Evolutionary conservation across 2,797 vertebrate species (phyloP), one percentile per base, ranked within the genome.

Genomic region (Smutsia temminckii): DNA sequence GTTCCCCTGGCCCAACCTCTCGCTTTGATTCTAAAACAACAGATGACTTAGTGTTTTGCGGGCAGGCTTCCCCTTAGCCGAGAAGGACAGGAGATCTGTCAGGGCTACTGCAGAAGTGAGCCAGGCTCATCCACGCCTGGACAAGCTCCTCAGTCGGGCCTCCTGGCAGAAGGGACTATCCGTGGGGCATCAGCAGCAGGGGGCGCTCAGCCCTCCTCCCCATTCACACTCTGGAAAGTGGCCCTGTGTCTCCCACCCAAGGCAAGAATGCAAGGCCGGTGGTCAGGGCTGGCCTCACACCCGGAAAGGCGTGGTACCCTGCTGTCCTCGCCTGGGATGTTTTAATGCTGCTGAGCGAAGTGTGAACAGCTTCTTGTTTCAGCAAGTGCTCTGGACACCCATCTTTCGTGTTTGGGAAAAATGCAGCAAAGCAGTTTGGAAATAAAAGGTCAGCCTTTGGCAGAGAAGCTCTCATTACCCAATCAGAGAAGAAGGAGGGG

Each of bases 401-500:
- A 40, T 89, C 40, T 49, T 88, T 46, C 49, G 17, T 46, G n/a
- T 57, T 87, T 46, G 74, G 27, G 42, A 25, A 83, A 85, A 94
- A 37, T 57, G 29, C 42, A 59, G 61, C n/a, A 42, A 57, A 63
- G 49, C 11, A 23, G 27, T 79, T 80, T 79, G 8, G 59, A 95
- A 83, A 94, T n/a, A 89, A 75, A 79, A n/a, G 46, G 66, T 64
- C 68, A 34, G 72, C 32, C 14, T 40, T 12, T 78, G 57, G 72
- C 13, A 21, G 80, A 85, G 68, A 93, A 53, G 46, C 53, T 88
- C 11, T 83, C 63, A n/a, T 91, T 89, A 68, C n/a, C 34, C 42
- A 78, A n/a, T 74, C 57, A 69, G 55, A 83, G 72, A 74, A 64
- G 61, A 79, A 88, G 5, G 13, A 37, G 12, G 14, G 21, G 23